phyloP scores from a whole-genome alignment of 1,140 invertebrate genomes.

The Aphaenogaster rudis region DNA sequence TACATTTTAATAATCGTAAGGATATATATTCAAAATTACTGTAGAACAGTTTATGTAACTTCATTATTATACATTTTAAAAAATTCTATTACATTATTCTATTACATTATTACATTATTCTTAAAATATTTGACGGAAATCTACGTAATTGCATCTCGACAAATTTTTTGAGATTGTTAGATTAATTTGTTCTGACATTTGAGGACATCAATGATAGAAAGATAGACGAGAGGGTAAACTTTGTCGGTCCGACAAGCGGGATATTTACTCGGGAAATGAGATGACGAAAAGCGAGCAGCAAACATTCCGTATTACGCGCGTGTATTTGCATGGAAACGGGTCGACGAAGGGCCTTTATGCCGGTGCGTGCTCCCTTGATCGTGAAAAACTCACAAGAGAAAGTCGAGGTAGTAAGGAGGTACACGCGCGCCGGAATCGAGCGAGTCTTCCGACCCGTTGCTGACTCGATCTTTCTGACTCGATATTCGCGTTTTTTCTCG shows the following conservation, averaged over 20 bases:
- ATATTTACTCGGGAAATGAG: conserved; percentile 61
- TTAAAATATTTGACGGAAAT: neutral
- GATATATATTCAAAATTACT: neutral
- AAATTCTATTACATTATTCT: neutral
- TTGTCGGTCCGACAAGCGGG: conserved; percentile 42
- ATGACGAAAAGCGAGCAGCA: conserved; percentile 58
- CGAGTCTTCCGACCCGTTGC: conserved; percentile 22
- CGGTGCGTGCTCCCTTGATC: conserved; percentile 58
- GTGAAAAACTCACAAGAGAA: conserved; percentile 66
- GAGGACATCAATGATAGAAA: conserved; percentile 32
- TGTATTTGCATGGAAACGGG: conserved; percentile 66
- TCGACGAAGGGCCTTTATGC: conserved; percentile 62
- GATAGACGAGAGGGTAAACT: conserved; percentile 38
- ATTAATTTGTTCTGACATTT: conserved; percentile 41
- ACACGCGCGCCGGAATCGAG: conserved; percentile 35
- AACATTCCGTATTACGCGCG: conserved; percentile 49
- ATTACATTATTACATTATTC: neutral
- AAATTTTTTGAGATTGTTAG: neutral
- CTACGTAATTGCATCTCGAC: neutral
- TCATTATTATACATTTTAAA: neutral
- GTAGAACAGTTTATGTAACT: neutral
- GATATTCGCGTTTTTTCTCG: conserved; percentile 54
- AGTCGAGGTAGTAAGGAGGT: conserved; percentile 47
- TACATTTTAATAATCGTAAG: neutral
- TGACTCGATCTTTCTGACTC: conserved; percentile 63